Conservation (phyloP, 2,888 invertebrate species). For the Amblyjoppa fuscipennis region DNA sequence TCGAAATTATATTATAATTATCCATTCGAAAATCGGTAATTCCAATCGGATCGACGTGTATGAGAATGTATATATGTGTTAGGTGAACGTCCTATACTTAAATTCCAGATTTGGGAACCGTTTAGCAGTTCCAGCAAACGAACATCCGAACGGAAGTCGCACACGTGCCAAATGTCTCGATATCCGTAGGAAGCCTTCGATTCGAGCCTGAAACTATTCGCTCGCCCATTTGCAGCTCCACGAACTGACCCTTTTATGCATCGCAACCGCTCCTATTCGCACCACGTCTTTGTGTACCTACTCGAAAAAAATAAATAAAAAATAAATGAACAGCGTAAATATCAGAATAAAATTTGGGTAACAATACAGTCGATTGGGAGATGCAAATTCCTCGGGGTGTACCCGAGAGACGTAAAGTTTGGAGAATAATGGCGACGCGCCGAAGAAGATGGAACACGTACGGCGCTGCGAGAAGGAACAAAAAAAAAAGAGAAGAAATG, state of each 20-base stretch:
- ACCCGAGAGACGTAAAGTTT: slow-evolving; percentile 61
- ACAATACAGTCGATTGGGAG: slow-evolving; percentile 68
- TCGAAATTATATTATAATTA: background rate
- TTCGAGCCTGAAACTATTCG: slow-evolving; percentile 55
- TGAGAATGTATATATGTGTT: background rate
- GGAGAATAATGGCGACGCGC: slow-evolving; percentile 33
- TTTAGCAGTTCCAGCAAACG: slow-evolving; percentile 29
- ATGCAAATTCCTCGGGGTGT: slow-evolving; percentile 54
- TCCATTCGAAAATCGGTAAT: too few relatives aligned
- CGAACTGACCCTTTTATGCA: slow-evolving; percentile 13
- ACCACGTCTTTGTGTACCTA: slow-evolving; percentile 35
- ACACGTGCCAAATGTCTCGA: slow-evolving; percentile 56
- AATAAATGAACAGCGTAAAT: slow-evolving; percentile 62
- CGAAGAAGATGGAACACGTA: slow-evolving; percentile 60
- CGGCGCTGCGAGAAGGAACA: slow-evolving; percentile 62
- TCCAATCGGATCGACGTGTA: too few relatives aligned
- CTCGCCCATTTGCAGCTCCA: slow-evolving; percentile 57
- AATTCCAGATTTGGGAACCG: slow-evolving; percentile 67
- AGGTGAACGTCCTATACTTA: slow-evolving; percentile 48
- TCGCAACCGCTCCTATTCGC: slow-evolving; percentile 37
- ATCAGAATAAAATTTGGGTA: slow-evolving; percentile 65
- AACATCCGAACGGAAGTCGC: background rate
- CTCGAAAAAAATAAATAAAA: slow-evolving; percentile 30
- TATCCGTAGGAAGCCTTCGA: slow-evolving; percentile 39
- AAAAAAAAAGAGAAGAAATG: slow-evolving; percentile 50